Base-by-base conservation (phyloP, 2,888 invertebrate species). In the Andrena fulva region DNA sequence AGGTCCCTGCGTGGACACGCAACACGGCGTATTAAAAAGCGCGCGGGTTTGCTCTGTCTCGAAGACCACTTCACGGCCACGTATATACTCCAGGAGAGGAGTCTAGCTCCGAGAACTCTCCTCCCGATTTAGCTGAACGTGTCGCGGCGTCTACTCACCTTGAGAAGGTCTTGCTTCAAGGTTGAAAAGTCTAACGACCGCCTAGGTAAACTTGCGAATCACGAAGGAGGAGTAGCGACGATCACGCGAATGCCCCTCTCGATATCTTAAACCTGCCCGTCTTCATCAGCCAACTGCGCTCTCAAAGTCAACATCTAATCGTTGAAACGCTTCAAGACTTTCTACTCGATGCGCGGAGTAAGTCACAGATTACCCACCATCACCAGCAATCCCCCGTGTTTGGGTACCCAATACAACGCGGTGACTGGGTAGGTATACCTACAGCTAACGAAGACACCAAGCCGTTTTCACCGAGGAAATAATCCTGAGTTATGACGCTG, bases 151-250 rank as follows among this genome's bases (percentile, higher is more conserved):
- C 85, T 82, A 80, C 83, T 89, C 86, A 89, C 90, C 90, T 91
- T 91, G 86, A 88, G 90, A 91, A 91, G 90, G 90, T 89, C 90
- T 90, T 84, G 60, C 70, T 33, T 68, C 85, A 88, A 88, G 88
- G 87, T 82, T 85, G 81, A 76, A 77, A 79, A 77, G 87, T 84
- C 88, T 84, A 87, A 88, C 84, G 88, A 87, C 87, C 88, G 87
- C n/a, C 64, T 8, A 63, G n/a, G 52, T 42, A 33, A 63, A 77
- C 66, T 31, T 31, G 71, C 77, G 54, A 60, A 66, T 66, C 68
- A 50, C 50, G 60, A 42, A 2, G 42, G 31, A 59, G 10, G 33
- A 63, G 56, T 42, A n/a, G 33, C 48, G 24, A 48, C 31, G 31
- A 16, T 52, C 63, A 60, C 56, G 24, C 56, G 68, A 12, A 33